These are phyloP conservation scores for Cottus gobio DNA, from an alignment of 2,113 vertebrate species.

Conservation along the genomic window DNA sequence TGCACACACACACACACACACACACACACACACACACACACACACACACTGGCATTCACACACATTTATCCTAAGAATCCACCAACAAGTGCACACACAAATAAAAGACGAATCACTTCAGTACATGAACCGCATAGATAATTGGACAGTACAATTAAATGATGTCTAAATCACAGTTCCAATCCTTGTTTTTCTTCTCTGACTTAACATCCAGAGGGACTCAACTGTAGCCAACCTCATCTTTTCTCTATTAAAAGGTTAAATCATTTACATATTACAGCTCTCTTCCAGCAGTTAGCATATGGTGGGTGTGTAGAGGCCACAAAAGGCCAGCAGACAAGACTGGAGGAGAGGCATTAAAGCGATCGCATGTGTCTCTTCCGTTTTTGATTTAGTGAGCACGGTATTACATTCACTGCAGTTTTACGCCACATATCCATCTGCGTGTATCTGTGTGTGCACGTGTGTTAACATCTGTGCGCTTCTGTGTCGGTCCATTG, in stretches of 20 bases:
- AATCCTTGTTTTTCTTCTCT: conserved; percentile 52
- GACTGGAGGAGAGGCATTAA: conserved; percentile 45
- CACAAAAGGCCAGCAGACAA: conserved; percentile 52
- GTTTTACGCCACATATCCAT: conserved; percentile 28
- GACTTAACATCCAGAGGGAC: conserved; percentile 60
- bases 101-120: conserved; percentile 57
- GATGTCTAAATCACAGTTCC: conserved; percentile 65
- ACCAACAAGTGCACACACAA: conserved; percentile 45
- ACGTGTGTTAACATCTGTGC: conserved; percentile 48
- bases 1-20: conserved; percentile 50
- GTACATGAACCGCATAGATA: conserved; percentile 56
- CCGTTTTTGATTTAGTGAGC: background rate
- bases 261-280: conserved; percentile 77
- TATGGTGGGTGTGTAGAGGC: conserved; percentile 66
- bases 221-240: conserved; percentile 59
- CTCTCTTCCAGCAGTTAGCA: conserved; percentile 66
- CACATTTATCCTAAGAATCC: conserved; percentile 45
- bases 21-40: conserved; percentile 36
- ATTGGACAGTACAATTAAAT: conserved; percentile 69
- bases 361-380: conserved; percentile 24
- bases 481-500: conserved; percentile 1
- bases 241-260: conserved; percentile 76
- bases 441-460: conserved; percentile 26
- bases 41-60: conserved; percentile 14
- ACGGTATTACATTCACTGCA: background rate